Evolutionary conservation across 2,113 vertebrate species (phyloP), one percentile per base, ranked within the genome.

Genomic region (Emberiza fucata): DNA sequence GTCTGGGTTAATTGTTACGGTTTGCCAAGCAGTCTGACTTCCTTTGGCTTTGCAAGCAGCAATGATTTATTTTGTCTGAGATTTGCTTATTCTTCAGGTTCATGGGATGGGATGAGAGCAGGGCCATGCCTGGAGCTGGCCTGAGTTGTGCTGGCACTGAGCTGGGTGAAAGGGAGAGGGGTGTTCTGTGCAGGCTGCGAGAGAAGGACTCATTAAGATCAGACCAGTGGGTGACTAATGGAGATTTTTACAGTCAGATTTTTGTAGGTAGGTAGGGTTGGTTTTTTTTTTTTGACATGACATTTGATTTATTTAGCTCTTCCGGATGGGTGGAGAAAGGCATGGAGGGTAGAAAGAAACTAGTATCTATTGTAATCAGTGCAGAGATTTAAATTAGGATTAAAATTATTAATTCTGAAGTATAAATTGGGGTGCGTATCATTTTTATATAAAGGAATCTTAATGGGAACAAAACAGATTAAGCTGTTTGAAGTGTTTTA

Each of bases 111-210:
- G 29, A 44, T 44, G 47, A 78, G 72, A 60, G 72, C 21, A 15
- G 63, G 53, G 45, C n/a, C 17, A 1, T 82, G 75, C 63, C 59
- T 6, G 5, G 70, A 76, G 48, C 51, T 39, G 39, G 14, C 56
- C 56, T 3, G 1, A 42, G 35, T 53, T 0, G 0, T 47, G 40
- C 83, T 88, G 69, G 14, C 54, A 47, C 65, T 1, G 5, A 35
- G n/a, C 75, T 90, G 57, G 40, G 6, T 82, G 29, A 64, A 68
- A n/a, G 48, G 40, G 54, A 86, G 16, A n/a, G 9, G 33, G 33
- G 15, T 66, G 50, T 31, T 48, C 33, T 73, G 3, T 21, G 42
- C 4, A 4, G 42, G 33, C 18, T 27, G 21, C 35, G 35, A 63
- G 44, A 37, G 65, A 60, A 54, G 23, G 54, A 21, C 59, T 57